Conservation (phyloP, 92 coral and sea anemone species). For the Siderastrea siderea region DNA sequence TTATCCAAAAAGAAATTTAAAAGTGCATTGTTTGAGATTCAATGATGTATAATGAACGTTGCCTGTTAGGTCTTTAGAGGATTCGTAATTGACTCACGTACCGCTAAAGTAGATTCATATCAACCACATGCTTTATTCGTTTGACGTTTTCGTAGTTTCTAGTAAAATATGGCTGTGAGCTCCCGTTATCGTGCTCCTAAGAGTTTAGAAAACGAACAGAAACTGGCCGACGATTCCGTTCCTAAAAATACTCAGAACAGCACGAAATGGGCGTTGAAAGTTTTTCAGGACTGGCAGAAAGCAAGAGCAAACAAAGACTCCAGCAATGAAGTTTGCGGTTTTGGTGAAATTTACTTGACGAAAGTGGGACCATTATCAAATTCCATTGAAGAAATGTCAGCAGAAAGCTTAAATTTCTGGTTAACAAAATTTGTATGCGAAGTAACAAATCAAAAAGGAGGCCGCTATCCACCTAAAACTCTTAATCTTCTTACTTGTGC, state of each 20-base stretch:
- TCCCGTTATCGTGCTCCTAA: too few relatives aligned
- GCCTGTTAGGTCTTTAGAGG: too few relatives aligned
- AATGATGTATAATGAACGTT: too few relatives aligned
- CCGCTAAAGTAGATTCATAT: too few relatives aligned
- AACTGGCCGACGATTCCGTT: background rate
- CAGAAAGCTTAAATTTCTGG: constrained; percentile 60
- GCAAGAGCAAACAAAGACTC: constrained; percentile 42
- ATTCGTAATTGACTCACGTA: too few relatives aligned
- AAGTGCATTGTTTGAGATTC: too few relatives aligned
- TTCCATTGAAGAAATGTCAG: constrained; percentile 47
- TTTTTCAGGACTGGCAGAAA: constrained; percentile 63
- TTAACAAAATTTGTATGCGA: constrained; percentile 60
- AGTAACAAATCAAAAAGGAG: constrained; percentile 69
- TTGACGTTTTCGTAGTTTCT: too few relatives aligned
- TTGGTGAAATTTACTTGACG: constrained; percentile 14
- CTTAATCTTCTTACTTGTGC: constrained; percentile 59
- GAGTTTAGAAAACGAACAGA: too few relatives aligned
- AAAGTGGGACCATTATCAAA: constrained; percentile 39
- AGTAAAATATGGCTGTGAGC: too few relatives aligned
- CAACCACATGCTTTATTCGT: too few relatives aligned
- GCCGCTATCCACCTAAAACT: constrained; percentile 67
- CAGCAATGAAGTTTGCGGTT: constrained; percentile 30
- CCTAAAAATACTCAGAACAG: constrained; percentile 69
- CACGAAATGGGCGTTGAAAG: constrained; percentile 74
- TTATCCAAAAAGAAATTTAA: too few relatives aligned